These are phyloP conservation scores for Heliconius sara DNA, from an alignment of 2,888 invertebrate genomes.

Conservation along the genomic window DNA sequence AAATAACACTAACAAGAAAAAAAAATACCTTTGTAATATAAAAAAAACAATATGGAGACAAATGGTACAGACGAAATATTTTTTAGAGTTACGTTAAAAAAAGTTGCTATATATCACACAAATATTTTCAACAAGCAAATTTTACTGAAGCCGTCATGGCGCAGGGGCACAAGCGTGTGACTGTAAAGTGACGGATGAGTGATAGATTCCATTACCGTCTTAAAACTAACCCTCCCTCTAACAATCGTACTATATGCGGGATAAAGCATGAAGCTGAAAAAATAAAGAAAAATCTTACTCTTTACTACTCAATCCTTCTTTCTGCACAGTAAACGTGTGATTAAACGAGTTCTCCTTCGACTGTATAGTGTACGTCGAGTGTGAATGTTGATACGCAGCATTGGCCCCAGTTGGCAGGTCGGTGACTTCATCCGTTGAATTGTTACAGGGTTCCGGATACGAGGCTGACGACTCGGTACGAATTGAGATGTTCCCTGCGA, in stretches of 20 bases:
- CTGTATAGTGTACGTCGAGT: constrained; percentile 64
- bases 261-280: neutral
- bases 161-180: too few relatives aligned
- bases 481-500: constrained; percentile 67
- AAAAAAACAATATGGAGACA: too few relatives aligned
- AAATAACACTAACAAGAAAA: too few relatives aligned
- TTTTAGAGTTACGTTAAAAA: too few relatives aligned
- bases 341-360: constrained; percentile 56
- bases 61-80: too few relatives aligned
- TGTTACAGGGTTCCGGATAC: constrained; percentile 78
- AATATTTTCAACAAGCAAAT: too few relatives aligned
- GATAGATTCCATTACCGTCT: too few relatives aligned
- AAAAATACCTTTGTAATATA: too few relatives aligned
- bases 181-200: too few relatives aligned
- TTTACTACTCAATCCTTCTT: constrained; percentile 63
- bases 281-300: constrained; percentile 62
- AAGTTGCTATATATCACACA: too few relatives aligned
- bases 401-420: constrained; percentile 64
- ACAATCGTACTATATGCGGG: neutral
- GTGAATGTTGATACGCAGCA: constrained; percentile 49
- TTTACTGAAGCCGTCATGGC: too few relatives aligned
- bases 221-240: too few relatives aligned
- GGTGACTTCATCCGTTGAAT: constrained; percentile 72
- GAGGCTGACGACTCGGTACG: constrained; percentile 77
- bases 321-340: constrained; percentile 66